These are phyloP conservation scores for Zygaena filipendulae DNA, from an alignment of 2,888 invertebrate genomes.

Conservation along the genomic window DNA sequence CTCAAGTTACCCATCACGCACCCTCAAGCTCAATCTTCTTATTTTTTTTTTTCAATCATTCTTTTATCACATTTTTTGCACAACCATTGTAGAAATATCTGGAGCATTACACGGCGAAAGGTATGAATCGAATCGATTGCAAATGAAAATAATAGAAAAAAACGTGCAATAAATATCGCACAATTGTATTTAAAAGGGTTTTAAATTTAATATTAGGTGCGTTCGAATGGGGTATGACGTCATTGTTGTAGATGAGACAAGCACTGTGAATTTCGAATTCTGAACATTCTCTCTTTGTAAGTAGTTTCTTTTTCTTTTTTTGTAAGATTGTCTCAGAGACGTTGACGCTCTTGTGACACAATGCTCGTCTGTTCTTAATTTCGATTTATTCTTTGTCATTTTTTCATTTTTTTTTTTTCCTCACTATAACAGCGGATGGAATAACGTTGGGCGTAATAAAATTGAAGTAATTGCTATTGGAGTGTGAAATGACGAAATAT, in stretches of 20 bases:
- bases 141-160: too few species aligned
- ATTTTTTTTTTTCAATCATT: constrained; percentile 26
- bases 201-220: constrained; percentile 61
- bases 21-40: constrained; percentile 32
- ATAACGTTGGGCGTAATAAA: too few species aligned
- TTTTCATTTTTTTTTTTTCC: too few species aligned
- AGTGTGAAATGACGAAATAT: too few species aligned
- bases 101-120: constrained; percentile 45
- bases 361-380: constrained; percentile 28
- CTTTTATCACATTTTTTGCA: constrained; percentile 18
- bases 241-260: constrained; percentile 30
- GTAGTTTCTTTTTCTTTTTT: too few species aligned
- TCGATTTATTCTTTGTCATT: too few species aligned
- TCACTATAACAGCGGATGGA: too few species aligned
- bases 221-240: constrained; percentile 43
- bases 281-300: constrained; percentile 14
- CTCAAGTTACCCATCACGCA: constrained; percentile 62
- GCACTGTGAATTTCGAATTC: constrained; percentile 32
- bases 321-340: constrained; percentile 1
- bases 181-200: constrained; percentile 64
- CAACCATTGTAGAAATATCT: constrained; percentile 42
- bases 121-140: constrained; percentile 33
- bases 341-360: constrained; percentile 18
- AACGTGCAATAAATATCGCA: constrained; percentile 65
- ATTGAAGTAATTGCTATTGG: too few species aligned